A percentile compares a stretch with the other conserved stretches of the same genome.
phyloP scores from a whole-genome alignment of 2,113 vertebrate species.

The Synodontis membranacea region DNA sequence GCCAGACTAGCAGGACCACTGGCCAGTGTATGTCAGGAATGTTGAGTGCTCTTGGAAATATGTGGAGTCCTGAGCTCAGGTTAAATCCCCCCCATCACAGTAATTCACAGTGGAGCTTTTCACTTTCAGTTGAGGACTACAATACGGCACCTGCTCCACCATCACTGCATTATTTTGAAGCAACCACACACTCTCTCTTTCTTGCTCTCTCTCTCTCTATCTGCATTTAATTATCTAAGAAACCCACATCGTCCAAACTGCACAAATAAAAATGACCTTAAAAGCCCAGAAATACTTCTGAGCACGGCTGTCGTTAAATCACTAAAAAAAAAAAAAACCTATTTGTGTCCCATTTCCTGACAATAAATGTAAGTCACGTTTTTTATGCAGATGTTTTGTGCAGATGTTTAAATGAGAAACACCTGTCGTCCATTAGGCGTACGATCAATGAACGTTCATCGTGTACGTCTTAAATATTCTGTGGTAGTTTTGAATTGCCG shows the following conservation, averaged over 20 bases:
- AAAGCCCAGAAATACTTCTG: conserved; percentile 38
- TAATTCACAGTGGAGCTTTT: neutral
- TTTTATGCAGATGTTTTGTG: conserved; percentile 45
- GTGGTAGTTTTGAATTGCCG: neutral
- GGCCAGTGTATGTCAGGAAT: conserved; percentile 45
- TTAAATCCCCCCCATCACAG: conserved; percentile 8
- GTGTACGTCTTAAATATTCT: neutral
- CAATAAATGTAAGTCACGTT: conserved; percentile 28
- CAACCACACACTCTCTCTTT: neutral
- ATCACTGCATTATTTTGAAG: conserved; percentile 4
- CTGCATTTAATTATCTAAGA: conserved; percentile 21
- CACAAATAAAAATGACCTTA: conserved; percentile 43
- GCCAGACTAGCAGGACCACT: conserved; percentile 21
- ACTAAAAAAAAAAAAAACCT: conserved; percentile 47
- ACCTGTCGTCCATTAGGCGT: conserved; percentile 47
- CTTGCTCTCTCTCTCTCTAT: neutral
- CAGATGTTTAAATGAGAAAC: conserved; percentile 34
- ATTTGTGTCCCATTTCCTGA: conserved; percentile 50
- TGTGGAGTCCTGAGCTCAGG: conserved; percentile 22
- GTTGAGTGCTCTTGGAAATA: conserved; percentile 11
- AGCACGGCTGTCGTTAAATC: conserved; percentile 37
- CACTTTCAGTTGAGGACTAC: neutral
- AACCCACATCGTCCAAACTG: conserved; percentile 32
- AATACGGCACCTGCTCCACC: conserved; percentile 38
- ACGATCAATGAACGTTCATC: conserved; percentile 8